Evolutionary conservation across 2,797 vertebrate species (phyloP).

Genomic region (Aselliscus stoliczkanus): DNA sequence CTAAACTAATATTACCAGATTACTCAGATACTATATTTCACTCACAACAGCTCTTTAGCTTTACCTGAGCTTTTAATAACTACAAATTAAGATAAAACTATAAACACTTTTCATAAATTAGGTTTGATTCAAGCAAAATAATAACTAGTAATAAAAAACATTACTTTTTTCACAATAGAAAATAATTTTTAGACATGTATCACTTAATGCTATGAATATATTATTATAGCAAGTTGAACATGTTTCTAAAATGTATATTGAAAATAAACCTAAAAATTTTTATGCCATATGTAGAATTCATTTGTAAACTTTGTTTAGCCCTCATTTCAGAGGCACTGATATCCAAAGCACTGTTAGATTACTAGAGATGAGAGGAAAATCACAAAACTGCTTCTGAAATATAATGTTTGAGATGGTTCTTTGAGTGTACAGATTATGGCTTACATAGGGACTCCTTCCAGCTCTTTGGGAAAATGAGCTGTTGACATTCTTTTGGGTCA

Average conservation of each 20-base stretch:
- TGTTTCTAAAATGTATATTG: slow-evolving; percentile 31
- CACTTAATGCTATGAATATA: slow-evolving; percentile 17
- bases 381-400: slow-evolving; percentile 84
- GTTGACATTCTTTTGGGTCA: slow-evolving; percentile 96
- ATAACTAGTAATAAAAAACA: slow-evolving; percentile 36
- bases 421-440: slow-evolving; percentile 87
- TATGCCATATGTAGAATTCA: slow-evolving; percentile 56
- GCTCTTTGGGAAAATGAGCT: slow-evolving; percentile 91
- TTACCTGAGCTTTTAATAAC: slow-evolving; percentile 43
- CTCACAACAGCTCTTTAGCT: slow-evolving; percentile 46
- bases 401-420: slow-evolving; percentile 86
- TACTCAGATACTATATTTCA: slow-evolving; percentile 55
- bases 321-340: slow-evolving; percentile 72
- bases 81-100: slow-evolving; percentile 23
- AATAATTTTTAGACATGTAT: slow-evolving; percentile 33
- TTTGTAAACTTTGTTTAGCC: slow-evolving; percentile 70
- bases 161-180: slow-evolving; percentile 1
- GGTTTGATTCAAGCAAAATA: slow-evolving; percentile 45
- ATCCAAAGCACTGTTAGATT: slow-evolving; percentile 75
- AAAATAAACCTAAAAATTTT: slow-evolving; percentile 23
- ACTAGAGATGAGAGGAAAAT: slow-evolving; percentile 79
- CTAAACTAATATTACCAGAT: slow-evolving; percentile 46
- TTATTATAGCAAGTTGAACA: not conserved
- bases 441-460: slow-evolving; percentile 83
- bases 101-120: slow-evolving; percentile 13